Evolutionary conservation across 2,888 invertebrate species (phyloP).

Genomic region (Morpho achilles): DNA sequence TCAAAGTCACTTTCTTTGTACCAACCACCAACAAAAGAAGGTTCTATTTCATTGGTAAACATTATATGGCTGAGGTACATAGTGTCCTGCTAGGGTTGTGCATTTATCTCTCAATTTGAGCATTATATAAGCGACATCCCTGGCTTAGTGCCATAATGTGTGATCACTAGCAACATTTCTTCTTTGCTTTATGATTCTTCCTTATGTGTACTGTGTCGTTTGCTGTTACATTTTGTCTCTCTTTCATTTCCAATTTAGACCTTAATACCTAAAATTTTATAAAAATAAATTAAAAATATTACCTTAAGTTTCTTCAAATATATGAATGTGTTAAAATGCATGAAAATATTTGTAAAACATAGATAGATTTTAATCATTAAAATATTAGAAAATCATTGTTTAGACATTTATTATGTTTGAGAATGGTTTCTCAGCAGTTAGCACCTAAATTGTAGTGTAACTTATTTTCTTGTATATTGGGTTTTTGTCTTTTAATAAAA

Average conservation of each 20-base stretch:
- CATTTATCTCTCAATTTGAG: constrained; percentile 69
- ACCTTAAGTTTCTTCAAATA: too few species aligned
- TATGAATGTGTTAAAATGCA: too few species aligned
- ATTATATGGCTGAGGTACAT: constrained; percentile 34
- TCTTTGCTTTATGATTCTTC: constrained; percentile 81
- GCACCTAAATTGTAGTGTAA: too few species aligned
- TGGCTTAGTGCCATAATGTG: constrained; percentile 46
- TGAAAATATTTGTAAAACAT: too few species aligned
- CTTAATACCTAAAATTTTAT: constrained; percentile 85
- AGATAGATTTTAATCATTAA: too few species aligned
- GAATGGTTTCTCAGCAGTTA: too few species aligned
- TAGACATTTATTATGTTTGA: too few species aligned
- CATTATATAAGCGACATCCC: constrained; percentile 66
- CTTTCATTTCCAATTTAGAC: constrained; percentile 89
- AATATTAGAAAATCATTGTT: too few species aligned
- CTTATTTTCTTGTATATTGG: too few species aligned
- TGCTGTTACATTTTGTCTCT: constrained; percentile 83
- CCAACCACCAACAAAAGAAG: constrained; percentile 22
- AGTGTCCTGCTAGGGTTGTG: constrained; percentile 62
- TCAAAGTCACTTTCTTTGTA: constrained; percentile 29
- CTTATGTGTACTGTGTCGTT: constrained; percentile 87
- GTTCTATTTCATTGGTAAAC: constrained; percentile 34
- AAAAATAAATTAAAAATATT: too few species aligned
- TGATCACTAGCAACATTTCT: constrained; percentile 79
- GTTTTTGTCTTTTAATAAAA: too few species aligned